Base-by-base conservation (phyloP, 2,888 invertebrate genomes). In the Zhengitettix transpicula region DNA sequence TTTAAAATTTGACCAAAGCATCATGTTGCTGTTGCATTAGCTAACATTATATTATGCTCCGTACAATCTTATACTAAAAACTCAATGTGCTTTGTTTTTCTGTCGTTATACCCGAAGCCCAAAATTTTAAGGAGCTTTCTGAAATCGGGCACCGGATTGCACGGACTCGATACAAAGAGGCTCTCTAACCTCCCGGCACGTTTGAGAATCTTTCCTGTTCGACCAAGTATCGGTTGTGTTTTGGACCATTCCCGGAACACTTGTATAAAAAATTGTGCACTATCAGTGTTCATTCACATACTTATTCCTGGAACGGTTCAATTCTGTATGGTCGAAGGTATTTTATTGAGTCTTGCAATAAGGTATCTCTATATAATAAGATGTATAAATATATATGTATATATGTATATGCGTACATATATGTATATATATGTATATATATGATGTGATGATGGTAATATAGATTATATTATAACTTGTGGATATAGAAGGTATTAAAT, bases 51-150 rank as follows among this genome's bases (percentile, higher is more conserved):
- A 66, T 64, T 63, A 64, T 60, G 62, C 65, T 66, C 64, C 62
- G 65, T 66, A 66, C 67, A 70, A 70, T 67, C 67, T 71, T 28
- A 70, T 71, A 63, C 62, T 62, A 61, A 28, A 28, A 17, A 62
- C 55, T 64, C 42, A 62, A 64, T 64, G 64, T 64, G 61, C 62
- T 62, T 58, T 62, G 60, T 55, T 55, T 63, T 63, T 60, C 61
- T 62, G 62, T 62, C 60, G 58, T 60, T 61, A 56, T 57, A 58
- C 58, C 17, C 41, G 40, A 57, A 51, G 44, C 12, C n/a, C 47
- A 8, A 47, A 47, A 47, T 14, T 14, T 47, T 12, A 41, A 28
- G 40, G 55, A 55, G 41, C 55, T 55, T 17, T 41, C 55, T 28
- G 28, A 47, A 41, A 17, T 56, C 47, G 53, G 56, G 56, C 56